Base-by-base conservation (phyloP, 2,113 vertebrate species). In the Glaucomys volans region DNA sequence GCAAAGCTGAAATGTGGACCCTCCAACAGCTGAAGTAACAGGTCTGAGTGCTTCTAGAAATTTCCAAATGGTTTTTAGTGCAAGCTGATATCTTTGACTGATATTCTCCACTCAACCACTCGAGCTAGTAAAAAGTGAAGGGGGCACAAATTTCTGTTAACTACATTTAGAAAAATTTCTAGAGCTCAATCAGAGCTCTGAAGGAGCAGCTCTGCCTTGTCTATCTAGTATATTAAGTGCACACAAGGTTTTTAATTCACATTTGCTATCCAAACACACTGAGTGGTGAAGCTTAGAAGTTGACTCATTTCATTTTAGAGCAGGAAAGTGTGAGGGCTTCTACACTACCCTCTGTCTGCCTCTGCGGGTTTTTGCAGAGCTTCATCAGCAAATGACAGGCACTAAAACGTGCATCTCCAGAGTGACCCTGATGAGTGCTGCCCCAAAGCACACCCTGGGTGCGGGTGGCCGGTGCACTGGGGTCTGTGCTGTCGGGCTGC, bases 1-100 rank as follows among this genome's bases (percentile, higher is more conserved):
- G 28, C 2, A 0, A 1, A 0, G 1, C 67, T 17, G 12, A 32
- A 32, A 2, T 4, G 0, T 0, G 20, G 67, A 40, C 18, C 6
- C 35, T 50, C 7, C 0, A 7, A 14, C 0, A 4, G 14, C 37
- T 1, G 22, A 28, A 18, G 40, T 0, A 18, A 59, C 64, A 30
- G 62, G 40, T 22, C 26, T 26, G 1, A 20, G 57, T 30, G 16
- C 82, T 26, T 54, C 75, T 2, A 1, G 9, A 86, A 87, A 47
- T 1, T 0, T 0, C 4, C 4, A 37, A 4, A 10, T 12, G 1
- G 26, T 50, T 44, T 16, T 22, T 3, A 18, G 13, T 8, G n/a
- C 47, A 2, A 37, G 26, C 7, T 13, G 12, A 3, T 11, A 5
- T 26, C 42, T 72, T 37, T 4, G 75, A n/a, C 40, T 37, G 26